Evolutionary conservation across 1,140 invertebrate species (phyloP).

Genomic region (Polypedilum pembai): DNA sequence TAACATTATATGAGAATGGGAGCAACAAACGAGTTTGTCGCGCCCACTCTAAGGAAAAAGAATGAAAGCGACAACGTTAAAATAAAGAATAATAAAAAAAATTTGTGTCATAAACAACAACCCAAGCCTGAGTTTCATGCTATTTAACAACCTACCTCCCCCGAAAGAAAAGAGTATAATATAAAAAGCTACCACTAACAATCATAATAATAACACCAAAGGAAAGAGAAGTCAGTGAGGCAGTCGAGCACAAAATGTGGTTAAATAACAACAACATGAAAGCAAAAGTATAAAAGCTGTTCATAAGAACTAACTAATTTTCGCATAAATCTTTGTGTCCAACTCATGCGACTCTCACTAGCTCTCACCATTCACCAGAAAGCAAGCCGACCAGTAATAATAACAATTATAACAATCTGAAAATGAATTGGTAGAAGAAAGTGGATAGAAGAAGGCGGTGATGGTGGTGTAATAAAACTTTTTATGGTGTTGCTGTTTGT

Average conservation of each 20-base stretch:
- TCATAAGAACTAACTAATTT: conserved; percentile 19
- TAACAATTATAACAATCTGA: conserved; percentile 1
- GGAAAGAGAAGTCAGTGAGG: not conserved
- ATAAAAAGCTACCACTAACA: not conserved
- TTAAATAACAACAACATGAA: conserved; percentile 8
- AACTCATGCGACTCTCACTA: conserved; percentile 3
- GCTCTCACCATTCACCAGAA: not conserved
- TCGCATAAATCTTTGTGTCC: conserved; percentile 17
- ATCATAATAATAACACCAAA: not conserved
- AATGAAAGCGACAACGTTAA: not conserved
- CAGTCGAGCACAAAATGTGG: not conserved
- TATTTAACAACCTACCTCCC: not conserved
- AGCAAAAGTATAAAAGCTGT: conserved; percentile 12
- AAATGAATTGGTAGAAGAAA: not conserved
- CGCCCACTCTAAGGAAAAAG: not conserved
- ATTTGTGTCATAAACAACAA: conserved; percentile 18
- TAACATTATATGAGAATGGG: not conserved
- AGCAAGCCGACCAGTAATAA: not conserved
- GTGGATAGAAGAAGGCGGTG: not conserved
- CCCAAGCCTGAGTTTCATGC: not conserved
- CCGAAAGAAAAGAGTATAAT: not conserved
- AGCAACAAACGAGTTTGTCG: conserved; percentile 10
- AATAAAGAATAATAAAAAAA: conserved; percentile 10
- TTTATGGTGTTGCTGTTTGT: conserved; percentile 12
- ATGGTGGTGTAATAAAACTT: conserved; percentile 1